phyloP scores from a whole-genome alignment of 2,797 vertebrate species.

The Mus caroli region DNA sequence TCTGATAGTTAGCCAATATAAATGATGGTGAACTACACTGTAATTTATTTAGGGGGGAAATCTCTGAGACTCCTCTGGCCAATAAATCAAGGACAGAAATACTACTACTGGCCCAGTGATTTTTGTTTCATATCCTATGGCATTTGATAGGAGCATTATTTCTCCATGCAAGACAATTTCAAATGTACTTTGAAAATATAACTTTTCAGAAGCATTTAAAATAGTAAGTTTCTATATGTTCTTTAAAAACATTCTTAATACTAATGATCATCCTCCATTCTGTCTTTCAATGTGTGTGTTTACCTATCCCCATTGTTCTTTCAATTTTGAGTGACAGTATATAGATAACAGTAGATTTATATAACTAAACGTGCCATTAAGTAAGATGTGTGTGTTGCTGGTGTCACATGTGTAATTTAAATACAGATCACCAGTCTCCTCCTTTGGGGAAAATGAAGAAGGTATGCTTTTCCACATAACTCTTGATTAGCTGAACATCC shows the following conservation, averaged over 20 bases:
- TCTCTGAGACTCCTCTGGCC: not conserved
- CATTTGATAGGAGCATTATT: not conserved
- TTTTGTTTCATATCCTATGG: not conserved
- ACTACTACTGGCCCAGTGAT: not conserved
- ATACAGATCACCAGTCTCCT: not conserved
- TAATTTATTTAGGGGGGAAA: not conserved
- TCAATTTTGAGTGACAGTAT: not conserved
- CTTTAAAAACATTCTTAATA: not conserved
- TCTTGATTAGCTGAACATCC: not conserved
- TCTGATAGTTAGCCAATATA: not conserved
- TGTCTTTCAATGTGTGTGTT: not conserved
- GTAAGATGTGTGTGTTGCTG: not conserved
- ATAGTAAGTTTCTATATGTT: not conserved
- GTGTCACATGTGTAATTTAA: not conserved
- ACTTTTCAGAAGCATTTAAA: not conserved
- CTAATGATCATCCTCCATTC: not conserved
- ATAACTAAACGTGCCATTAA: not conserved
- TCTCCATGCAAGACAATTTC: not conserved
- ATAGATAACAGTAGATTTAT: not conserved
- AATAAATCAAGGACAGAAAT: not conserved
- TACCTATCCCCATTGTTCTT: not conserved
- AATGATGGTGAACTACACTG: not conserved
- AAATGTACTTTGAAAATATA: not conserved
- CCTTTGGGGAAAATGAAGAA: not conserved
- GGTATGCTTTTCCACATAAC: not conserved